Evolutionary conservation across 2,797 vertebrate species (phyloP).

Genomic region (Urocyon cinereoargenteus): DNA sequence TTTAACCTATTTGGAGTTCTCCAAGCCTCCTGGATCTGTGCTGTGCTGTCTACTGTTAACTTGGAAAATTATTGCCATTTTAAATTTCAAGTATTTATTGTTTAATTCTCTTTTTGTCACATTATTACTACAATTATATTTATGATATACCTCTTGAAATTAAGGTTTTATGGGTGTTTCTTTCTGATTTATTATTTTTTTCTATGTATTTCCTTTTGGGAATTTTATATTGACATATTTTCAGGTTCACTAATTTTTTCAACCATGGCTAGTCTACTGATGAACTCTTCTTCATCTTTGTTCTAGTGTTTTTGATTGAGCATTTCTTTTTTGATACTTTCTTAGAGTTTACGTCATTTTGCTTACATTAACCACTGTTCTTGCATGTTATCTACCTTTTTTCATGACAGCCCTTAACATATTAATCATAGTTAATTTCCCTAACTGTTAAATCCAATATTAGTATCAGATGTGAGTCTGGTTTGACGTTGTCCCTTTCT

Average conservation of each 20-base stretch:
- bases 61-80: neutral
- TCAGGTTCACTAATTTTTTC: neutral
- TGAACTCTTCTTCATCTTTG: neutral
- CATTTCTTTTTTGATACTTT: constrained; percentile 25
- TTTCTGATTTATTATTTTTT: neutral
- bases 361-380: neutral
- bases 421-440: constrained; percentile 1
- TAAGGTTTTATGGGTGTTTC: neutral
- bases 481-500: neutral
- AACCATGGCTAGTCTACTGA: neutral
- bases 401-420: neutral
- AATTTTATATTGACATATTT: neutral
- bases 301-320: neutral
- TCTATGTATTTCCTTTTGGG: neutral
- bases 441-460: neutral
- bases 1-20: neutral
- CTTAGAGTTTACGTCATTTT: neutral
- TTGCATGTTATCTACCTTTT: neutral
- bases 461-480: neutral
- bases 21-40: neutral
- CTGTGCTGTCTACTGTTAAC: neutral
- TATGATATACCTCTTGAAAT: neutral
- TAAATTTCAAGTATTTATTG: neutral
- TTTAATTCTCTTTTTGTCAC: neutral
- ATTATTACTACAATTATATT: neutral